Base-by-base conservation (phyloP, 2,888 invertebrate species). In the Ferdinandea cuprea region DNA sequence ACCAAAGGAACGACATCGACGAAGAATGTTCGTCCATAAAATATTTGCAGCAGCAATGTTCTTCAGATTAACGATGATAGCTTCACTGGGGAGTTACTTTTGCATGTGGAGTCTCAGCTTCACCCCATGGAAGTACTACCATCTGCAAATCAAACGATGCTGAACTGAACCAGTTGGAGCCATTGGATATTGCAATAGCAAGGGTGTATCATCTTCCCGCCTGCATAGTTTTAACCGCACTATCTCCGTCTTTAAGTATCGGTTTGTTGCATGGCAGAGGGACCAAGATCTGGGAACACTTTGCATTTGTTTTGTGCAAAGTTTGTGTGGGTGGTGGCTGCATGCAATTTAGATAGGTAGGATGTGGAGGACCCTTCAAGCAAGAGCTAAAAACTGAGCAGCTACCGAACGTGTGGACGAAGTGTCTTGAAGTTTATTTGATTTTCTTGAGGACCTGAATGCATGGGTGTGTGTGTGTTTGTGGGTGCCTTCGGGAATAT, bases 371-470 rank as follows among this genome's bases (percentile, higher is more conserved):
- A 19, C 35, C 11, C 11, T 4, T 11, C 3, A 19, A 19, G 21
- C 17, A 3, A 44, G 17, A 5, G 28, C 52, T 42, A 40, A 35
- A 42, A 69, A 69, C 54, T 69, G 69, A 77, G 37, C 68, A 76
- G 35, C 68, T 56, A 56, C 44, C 56, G 46, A 42, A 71, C 61
- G 71, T 81, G 71, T 66, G 72, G 66, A 77, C 77, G 59, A 71
- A 76, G 68, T 73, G 78, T 83, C 73, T 78, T 68, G 72, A 68
- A 83, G 83, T 83, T 83, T 83, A 83, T 83, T 83, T 72, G 83
- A 83, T 83, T 78, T 83, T 83, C 83, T 73, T 68, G 40, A 58
- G 77, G 72, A 42, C 56, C 42, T 48, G 32, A n/a, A 13, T 58
- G 65, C 30, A 28, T 54, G 30, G 37, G 48, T 79, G 25, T n/a